phyloP scores from a whole-genome alignment of 2,888 invertebrate species.

The Stenotaenia linearis region DNA sequence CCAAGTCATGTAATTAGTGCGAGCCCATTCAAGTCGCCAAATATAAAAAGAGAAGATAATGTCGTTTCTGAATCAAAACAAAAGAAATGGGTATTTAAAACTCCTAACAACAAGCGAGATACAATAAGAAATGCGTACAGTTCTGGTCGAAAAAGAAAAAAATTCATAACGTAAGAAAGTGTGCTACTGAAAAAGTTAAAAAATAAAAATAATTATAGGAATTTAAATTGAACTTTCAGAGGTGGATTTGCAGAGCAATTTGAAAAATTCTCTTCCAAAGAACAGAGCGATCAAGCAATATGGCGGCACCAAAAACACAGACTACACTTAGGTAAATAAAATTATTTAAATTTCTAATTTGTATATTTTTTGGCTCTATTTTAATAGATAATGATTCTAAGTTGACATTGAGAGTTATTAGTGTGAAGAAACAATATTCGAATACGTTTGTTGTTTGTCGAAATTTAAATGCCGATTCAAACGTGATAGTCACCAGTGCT shows the following conservation, averaged over 20 bases:
- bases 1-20: background rate
- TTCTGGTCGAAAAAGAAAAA: background rate
- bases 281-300: background rate
- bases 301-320: background rate
- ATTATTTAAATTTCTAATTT: background rate
- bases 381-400: background rate
- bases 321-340: background rate
- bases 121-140: background rate
- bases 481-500: background rate
- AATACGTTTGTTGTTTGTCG: background rate
- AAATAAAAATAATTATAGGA: background rate
- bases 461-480: background rate
- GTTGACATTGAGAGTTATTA: background rate
- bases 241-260: background rate
- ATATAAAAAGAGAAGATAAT: background rate
- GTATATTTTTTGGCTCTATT: background rate
- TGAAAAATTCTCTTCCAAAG: background rate
- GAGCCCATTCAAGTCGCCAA: background rate
- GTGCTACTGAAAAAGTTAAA: background rate
- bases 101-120: background rate
- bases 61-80: background rate
- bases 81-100: background rate
- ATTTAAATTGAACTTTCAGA: background rate
- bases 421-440: background rate
- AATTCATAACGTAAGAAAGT: background rate